Conservation (phyloP, 2,113 vertebrate species). For the Calypte anna region DNA sequence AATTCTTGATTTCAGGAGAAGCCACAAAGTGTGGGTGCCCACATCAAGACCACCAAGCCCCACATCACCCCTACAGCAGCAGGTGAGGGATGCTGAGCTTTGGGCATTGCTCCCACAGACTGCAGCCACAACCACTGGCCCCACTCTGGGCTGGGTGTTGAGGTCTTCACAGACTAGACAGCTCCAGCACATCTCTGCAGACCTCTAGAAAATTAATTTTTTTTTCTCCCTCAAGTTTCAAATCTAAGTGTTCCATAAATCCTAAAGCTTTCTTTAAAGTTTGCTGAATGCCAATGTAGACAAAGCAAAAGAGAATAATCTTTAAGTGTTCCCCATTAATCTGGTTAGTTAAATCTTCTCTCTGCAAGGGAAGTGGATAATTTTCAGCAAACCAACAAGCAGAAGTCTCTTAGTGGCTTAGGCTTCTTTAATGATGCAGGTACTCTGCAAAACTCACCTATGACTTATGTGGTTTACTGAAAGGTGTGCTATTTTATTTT, state of each 20-base stretch:
- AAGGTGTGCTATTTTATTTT: slow-evolving; percentile 7
- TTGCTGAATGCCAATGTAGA: neutral
- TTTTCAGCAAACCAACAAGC: neutral
- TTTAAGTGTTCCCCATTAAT: neutral
- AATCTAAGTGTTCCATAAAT: neutral
- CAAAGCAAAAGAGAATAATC: neutral
- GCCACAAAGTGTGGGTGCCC: fast-evolving
- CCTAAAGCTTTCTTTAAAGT: neutral
- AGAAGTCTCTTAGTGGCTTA: neutral
- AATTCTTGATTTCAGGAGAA: neutral
- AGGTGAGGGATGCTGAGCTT: neutral
- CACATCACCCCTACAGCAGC: neutral
- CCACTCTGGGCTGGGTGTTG: neutral
- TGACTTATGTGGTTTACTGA: neutral
- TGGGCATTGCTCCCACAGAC: fast-evolving
- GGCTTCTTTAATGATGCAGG: neutral
- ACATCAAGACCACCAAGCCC: neutral
- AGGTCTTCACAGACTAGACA: neutral
- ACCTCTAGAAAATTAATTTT: neutral
- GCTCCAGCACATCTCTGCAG: neutral
- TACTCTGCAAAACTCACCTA: neutral
- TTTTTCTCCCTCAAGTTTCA: neutral
- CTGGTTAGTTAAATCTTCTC: neutral
- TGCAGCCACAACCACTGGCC: neutral
- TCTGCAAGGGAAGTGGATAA: neutral